phyloP scores from a whole-genome alignment of 2,888 invertebrate species.

The Congeria kusceri region DNA sequence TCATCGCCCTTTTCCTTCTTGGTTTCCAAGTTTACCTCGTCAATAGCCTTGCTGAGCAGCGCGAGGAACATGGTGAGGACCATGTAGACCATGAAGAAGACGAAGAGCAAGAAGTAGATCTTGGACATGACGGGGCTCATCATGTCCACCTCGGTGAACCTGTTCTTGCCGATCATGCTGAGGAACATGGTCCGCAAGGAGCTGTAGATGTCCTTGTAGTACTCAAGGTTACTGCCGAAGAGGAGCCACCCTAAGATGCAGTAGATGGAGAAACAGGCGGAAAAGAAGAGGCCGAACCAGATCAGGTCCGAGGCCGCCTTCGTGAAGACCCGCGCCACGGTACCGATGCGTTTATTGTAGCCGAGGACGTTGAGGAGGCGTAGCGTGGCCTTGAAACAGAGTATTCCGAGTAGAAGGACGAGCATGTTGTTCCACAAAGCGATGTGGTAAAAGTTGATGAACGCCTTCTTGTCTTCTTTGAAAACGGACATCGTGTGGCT shows the following conservation, averaged over 20 bases:
- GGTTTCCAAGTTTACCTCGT: conserved; percentile 56
- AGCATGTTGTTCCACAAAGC: conserved; percentile 73
- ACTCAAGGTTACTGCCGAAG: conserved; percentile 67
- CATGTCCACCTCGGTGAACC: conserved; percentile 68
- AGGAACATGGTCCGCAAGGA: conserved; percentile 72
- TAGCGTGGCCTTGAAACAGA: conserved; percentile 71
- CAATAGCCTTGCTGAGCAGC: conserved; percentile 72
- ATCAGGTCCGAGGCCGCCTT: conserved; percentile 67
- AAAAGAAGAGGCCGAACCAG: conserved; percentile 72
- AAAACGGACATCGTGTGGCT: conserved; percentile 64
- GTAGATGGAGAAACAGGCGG: conserved; percentile 65
- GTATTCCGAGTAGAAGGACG: conserved; percentile 63
- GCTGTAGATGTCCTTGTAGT: conserved; percentile 68
- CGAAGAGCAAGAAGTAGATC: conserved; percentile 72
- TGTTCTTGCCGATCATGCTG: conserved; percentile 74
- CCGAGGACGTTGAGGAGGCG: conserved; percentile 73
- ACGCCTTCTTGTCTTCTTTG: conserved; percentile 69
- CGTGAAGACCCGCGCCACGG: conserved; percentile 66
- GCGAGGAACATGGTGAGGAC: conserved; percentile 76
- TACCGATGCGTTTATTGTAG: conserved; percentile 70
- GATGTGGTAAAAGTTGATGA: conserved; percentile 76
- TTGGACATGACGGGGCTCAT: conserved; percentile 68
- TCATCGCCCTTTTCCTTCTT: conserved; percentile 65
- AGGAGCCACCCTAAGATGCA: conserved; percentile 69
- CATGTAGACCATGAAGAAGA: conserved; percentile 72